Conservation (phyloP, 1,140 invertebrate genomes). For the Pinna nobilis region DNA sequence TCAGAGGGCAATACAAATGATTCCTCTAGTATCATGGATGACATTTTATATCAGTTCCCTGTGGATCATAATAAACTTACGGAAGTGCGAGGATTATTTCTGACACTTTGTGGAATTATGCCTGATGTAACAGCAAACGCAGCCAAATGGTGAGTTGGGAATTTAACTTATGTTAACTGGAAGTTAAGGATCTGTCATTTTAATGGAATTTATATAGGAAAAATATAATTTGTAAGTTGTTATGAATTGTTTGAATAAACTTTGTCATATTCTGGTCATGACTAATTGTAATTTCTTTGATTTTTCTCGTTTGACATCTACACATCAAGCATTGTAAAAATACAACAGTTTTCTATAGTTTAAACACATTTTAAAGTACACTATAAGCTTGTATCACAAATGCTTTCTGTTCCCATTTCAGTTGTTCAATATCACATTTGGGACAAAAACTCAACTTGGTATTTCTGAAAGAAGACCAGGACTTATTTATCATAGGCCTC, state of each 20-base stretch:
- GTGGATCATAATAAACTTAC: conserved; percentile 65
- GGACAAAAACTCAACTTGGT: conserved; percentile 40
- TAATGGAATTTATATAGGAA: background rate
- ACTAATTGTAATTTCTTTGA: background rate
- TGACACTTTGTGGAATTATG: conserved; percentile 70
- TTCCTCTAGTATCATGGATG: conserved; percentile 46
- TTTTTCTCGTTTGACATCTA: background rate
- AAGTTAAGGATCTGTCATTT: background rate
- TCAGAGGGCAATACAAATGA: background rate
- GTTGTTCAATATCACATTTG: conserved; percentile 42
- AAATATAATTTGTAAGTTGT: too few species aligned
- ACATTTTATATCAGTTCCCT: conserved; percentile 71
- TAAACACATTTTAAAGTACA: too few species aligned
- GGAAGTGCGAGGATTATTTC: conserved; percentile 70
- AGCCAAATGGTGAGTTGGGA: conserved; percentile 41
- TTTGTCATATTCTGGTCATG: background rate
- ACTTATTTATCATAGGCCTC: conserved; percentile 49
- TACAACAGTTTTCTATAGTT: too few species aligned
- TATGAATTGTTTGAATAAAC: too few species aligned
- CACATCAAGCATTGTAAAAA: too few species aligned
- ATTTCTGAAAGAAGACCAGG: conserved; percentile 46
- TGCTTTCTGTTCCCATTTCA: too few species aligned
- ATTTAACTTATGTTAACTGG: background rate
- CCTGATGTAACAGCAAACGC: conserved; percentile 62
- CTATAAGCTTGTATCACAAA: too few species aligned